phyloP scores from a whole-genome alignment of 1,140 invertebrate genomes.

The Leguminivora glycinivorella region DNA sequence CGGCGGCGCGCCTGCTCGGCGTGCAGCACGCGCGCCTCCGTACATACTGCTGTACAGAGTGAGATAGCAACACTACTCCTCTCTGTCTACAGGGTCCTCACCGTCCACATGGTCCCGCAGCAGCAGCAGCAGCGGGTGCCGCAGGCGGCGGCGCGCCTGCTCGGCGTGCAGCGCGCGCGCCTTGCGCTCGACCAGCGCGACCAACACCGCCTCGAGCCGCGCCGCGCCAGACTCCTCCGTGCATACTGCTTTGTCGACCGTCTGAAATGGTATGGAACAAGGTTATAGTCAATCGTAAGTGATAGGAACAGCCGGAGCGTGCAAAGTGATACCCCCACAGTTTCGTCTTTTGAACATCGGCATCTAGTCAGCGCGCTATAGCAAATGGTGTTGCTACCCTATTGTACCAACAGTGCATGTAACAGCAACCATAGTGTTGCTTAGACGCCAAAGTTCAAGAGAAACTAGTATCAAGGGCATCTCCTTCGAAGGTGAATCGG shows the following conservation, averaged over 20 bases:
- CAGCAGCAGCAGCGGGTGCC: constrained; percentile 60
- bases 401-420: too few species aligned
- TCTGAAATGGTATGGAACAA: constrained; percentile 53
- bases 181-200: constrained; percentile 83
- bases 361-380: too few species aligned
- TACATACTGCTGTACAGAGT: constrained; percentile 81
- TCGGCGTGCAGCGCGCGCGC: constrained; percentile 73
- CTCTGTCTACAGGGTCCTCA: constrained; percentile 73
- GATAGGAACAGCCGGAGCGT: too few species aligned
- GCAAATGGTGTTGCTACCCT: too few species aligned
- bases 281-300: neutral
- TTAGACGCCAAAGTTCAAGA: too few species aligned
- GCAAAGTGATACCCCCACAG: too few species aligned
- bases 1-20: constrained; percentile 79
- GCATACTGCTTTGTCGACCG: constrained; percentile 85
- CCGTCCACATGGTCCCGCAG: constrained; percentile 62
- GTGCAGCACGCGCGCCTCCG: constrained; percentile 80
- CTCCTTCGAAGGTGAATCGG: too few species aligned
- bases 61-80: constrained; percentile 42
- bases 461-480: too few species aligned
- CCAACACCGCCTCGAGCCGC: constrained; percentile 82
- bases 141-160: constrained; percentile 56
- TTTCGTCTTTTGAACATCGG: too few species aligned
- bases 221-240: constrained; percentile 83
- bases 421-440: too few species aligned